Evolutionary conservation across 2,888 invertebrate genomes (phyloP), one percentile per base, ranked within the genome.

Genomic region (Orthonychiurus folsomi): DNA sequence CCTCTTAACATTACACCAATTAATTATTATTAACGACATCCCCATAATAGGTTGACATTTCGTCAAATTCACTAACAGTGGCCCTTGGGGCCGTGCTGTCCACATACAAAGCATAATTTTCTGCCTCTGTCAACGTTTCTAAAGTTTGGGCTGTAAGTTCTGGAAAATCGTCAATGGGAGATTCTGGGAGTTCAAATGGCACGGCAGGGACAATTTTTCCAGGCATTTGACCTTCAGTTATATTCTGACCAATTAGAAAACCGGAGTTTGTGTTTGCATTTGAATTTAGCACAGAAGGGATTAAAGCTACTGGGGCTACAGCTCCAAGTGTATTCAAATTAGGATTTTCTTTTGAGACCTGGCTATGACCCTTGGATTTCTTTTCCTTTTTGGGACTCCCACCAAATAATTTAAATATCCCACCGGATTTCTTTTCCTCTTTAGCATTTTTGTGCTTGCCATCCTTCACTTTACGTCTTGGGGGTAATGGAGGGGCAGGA

Each of bases 21-120:
- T 63, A 59, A 59, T 59, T 59, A 26, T 57, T 57, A 50, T 59
- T 59, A n/a, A 21, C 24, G 3, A 59, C 23, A 25, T 47, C 59
- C 20, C 37, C 57, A 50, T 59, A 59, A n/a, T 48, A 59, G 5
- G 20, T 24, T n/a, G 27, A 27, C 18, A 18, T 56, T 37, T 92
- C 92, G 70, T 92, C 92, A 75, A 91, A 91, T 76, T 92, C 91
- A 12, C 90, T 91, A 26, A 82, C 86, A 0, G 90, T 90, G 23
- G 91, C 91, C 75, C 86, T 87, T 1, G 91, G 91, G 15, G 91
- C 89, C 75, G 90, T 84, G 60, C 87, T 62, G 61, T 64, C 86
- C 73, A 89, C 91, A 73, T 92, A 92, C 64, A 92, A 77, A 37
- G 91, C 91, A 76, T 89, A 91, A 26, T 91, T 88, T 74, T 92